These are phyloP conservation scores for Columba livia DNA, from an alignment of 2,113 vertebrate genomes.

Conservation along the genomic window DNA sequence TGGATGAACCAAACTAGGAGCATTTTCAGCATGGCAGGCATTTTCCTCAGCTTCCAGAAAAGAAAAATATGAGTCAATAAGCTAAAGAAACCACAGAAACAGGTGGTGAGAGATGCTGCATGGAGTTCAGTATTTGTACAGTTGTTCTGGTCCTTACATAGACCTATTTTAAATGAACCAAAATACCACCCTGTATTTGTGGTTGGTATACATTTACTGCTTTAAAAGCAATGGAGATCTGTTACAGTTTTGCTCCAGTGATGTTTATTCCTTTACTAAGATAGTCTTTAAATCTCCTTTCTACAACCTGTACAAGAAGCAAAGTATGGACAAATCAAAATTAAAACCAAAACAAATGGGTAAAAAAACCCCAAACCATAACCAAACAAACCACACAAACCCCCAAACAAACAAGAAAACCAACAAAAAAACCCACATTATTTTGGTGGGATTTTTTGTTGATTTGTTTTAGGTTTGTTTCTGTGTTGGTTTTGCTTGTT, in stretches of 20 bases:
- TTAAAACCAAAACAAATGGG: too few species aligned
- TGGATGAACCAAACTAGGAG: not conserved
- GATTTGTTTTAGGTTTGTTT: too few species aligned
- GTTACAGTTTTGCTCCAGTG: not conserved
- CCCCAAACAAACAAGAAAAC: fast-evolving
- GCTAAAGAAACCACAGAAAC: slow-evolving; percentile 61
- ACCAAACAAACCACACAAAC: not conserved
- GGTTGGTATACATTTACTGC: not conserved
- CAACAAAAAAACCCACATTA: not conserved
- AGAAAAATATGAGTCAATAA: slow-evolving; percentile 30
- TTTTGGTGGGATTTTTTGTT: not conserved
- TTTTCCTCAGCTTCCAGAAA: slow-evolving; percentile 44
- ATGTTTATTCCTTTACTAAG: not conserved
- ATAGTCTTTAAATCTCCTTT: not conserved
- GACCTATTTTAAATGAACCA: not conserved
- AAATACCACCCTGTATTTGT: not conserved
- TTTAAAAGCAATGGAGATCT: not conserved
- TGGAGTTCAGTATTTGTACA: slow-evolving; percentile 1
- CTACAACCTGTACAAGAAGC: not conserved
- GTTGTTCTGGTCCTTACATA: slow-evolving; percentile 38
- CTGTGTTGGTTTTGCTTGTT: too few species aligned
- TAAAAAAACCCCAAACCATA: not conserved
- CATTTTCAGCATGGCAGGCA: slow-evolving; percentile 20
- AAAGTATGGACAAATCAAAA: not conserved
- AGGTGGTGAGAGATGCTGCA: not conserved